Evolutionary conservation across 2,113 vertebrate genomes (phyloP), one percentile per base, ranked within the genome.

Genomic region (Macquaria ambigua): DNA sequence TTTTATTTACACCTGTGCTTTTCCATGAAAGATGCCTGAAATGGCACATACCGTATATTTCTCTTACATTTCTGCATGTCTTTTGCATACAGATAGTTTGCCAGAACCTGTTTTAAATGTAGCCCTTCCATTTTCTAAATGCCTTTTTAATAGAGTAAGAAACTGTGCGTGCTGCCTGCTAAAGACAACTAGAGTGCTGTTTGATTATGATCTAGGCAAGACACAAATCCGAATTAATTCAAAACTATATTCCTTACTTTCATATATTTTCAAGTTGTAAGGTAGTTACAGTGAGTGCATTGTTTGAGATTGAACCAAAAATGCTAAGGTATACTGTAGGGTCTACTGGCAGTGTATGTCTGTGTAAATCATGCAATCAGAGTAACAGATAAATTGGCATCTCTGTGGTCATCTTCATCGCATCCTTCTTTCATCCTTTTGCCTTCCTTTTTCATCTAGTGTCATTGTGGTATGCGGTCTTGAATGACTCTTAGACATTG

Each of bases 381-480:
- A 73, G 70, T 69, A 53, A 28, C 16, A 63, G n/a, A 25, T 5
- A 28, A 15, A 23, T 41, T 18, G 21, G 50, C 74, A 7, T 77
- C 41, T 39, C 31, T 1, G n/a, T 69, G 25, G 4, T 68, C 84
- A 72, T 85, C 66, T 14, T 81, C 83, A 86, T 85, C 64, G 48
- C 71, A 74, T 75, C 43, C n/a, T 16, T 43, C 50, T 68, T 63
- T 50, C 21, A n/a, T 48, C 67, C 8, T 55, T 84, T 52, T 15
- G 18, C 48, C 14, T 43, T 46, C 39, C 12, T 16, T 73, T 64
- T 64, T 74, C 80, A 69, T 77, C 5, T 20, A 11, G 31, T 81
- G 39, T 68, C 62, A 46, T 16, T 70, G 75, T 89, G 62, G 50
- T 48, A 41, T 74, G 52, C 11, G 11, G 37, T 58, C 41, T 83